Base-by-base conservation (phyloP, 2,888 invertebrate genomes). In the Eupithecia subumbrata region DNA sequence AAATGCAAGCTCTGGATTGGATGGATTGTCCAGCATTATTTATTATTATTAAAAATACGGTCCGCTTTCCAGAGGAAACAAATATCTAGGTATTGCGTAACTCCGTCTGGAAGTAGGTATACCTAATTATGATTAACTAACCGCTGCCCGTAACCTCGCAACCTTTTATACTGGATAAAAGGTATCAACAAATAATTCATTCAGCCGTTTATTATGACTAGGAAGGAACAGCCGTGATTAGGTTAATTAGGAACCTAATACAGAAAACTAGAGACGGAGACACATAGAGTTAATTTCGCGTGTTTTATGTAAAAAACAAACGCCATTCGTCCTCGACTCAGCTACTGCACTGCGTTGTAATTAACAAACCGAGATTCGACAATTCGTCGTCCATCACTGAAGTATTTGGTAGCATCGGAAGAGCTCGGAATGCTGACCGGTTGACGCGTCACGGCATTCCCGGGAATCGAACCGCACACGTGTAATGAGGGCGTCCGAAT, bases 391-490 rank as follows among this genome's bases (percentile, higher is more conserved):
- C 16, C 69, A 45, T 69, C 64, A 40, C 25, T 43, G 18, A 9
- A 34, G 30, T 34, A 64, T 64, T 34, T 18, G 34, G 64, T 60
- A 5, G 67, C 16, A 73, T 73, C 74, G 69, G 64, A 37, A 67
- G 71, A 71, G 18, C 37, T 25, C 72, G 71, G 79, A 78, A 78
- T 78, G 79, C 45, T 22, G 68, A 71, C 77, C 77, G 78, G 80
- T 76, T 69, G 77, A 75, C 77, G 71, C 80, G 80, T 80, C 78
- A 80, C 73, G 67, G 43, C 64, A 69, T 78, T 60, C 76, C 74
- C 71, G 69, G 69, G 48, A 71, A 69, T 45, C 40, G n/a, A 56
- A 52, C 34, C 56, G 69, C 37, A 40, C 70, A n/a, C 25, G 5
- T 70, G 70, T 60, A 74, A 78, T 69, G 72, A 74, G 76, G 74